Base-by-base conservation (phyloP, 2,888 invertebrate genomes). In the Chorisops tibialis region DNA sequence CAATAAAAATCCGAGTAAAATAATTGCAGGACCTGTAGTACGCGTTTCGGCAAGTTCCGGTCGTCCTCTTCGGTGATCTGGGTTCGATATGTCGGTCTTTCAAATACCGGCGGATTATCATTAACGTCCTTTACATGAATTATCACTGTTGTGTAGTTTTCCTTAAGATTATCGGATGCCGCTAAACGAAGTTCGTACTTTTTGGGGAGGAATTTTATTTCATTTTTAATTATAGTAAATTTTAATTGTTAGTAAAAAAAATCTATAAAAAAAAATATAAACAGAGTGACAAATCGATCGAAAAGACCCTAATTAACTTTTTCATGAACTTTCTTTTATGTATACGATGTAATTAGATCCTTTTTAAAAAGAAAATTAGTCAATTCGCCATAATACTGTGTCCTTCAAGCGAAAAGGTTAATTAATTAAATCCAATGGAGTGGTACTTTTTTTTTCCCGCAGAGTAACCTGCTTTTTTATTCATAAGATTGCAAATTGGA, bases 61-160 rank as follows among this genome's bases (percentile, higher is more conserved):
- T 95, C 94, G 76, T 95, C 95, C 79, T 95, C 95, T 80, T 95
- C 95, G 45, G 94, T 95, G 80, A 96, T 95, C 81, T 95, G 94
- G 56, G 95, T 93, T 74, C 93, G 87, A 82, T 95, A 96, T 62
- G 93, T 93, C 58, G 95, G 94, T 68, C 94, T 82, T 80, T 94
- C 93, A 80, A 98, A 98, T 70, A 93, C 93, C 2, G 97, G 97
- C 47, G 96, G 93, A 82, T 97, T 97, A 83, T 98, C 97, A 80
- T 97, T 97, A 69, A 96, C 95, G 79, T 98, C 96, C 81, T 94
- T 96, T 72, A 96, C 93, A 80, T 95, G 93, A 74, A 96, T 96
- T 74, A 96, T 94, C 69, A 96, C 96, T 41, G 93, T 95, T 45
- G 96, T 96, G 82, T 92, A 93, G 85, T 96, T 96, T 81, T 96